phyloP scores from a whole-genome alignment of 2,113 vertebrate genomes.

The Acrocephalus arundinaceus region DNA sequence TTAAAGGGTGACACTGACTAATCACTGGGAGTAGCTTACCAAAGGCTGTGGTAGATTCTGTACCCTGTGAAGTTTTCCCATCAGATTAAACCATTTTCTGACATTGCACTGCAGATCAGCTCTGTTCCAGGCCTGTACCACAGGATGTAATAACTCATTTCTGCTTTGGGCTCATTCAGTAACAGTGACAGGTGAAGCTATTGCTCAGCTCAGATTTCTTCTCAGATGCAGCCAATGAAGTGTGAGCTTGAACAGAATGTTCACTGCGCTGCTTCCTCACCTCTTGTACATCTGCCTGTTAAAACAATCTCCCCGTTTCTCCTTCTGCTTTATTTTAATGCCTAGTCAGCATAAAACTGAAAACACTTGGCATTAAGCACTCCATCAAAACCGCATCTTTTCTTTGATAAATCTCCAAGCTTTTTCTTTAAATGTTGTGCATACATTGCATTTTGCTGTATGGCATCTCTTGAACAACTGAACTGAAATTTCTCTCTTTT shows the following conservation, averaged over 20 bases:
- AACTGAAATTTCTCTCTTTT: constrained; percentile 31
- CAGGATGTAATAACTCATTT: not conserved
- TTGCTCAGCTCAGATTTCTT: not conserved
- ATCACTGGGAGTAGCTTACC: not conserved
- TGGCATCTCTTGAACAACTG: not conserved
- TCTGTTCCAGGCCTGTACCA: not conserved
- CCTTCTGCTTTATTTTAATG: not conserved
- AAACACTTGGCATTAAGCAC: not conserved
- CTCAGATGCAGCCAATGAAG: not conserved
- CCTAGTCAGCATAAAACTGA: not conserved
- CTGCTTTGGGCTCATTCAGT: not conserved
- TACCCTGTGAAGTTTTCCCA: not conserved
- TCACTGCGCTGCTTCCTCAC: not conserved
- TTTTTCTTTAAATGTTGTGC: not conserved
- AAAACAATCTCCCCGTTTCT: not conserved
- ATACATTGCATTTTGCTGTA: not conserved
- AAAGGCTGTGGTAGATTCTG: not conserved
- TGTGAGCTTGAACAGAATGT: not conserved
- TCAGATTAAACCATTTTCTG: not conserved
- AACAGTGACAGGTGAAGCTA: not conserved
- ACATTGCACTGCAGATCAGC: not conserved
- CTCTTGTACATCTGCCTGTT: not conserved
- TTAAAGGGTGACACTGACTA: not conserved
- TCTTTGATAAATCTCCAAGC: not conserved
- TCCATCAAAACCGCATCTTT: not conserved